phyloP scores from a whole-genome alignment of 2,113 vertebrate species.

The Rhodinocichla rosea region DNA sequence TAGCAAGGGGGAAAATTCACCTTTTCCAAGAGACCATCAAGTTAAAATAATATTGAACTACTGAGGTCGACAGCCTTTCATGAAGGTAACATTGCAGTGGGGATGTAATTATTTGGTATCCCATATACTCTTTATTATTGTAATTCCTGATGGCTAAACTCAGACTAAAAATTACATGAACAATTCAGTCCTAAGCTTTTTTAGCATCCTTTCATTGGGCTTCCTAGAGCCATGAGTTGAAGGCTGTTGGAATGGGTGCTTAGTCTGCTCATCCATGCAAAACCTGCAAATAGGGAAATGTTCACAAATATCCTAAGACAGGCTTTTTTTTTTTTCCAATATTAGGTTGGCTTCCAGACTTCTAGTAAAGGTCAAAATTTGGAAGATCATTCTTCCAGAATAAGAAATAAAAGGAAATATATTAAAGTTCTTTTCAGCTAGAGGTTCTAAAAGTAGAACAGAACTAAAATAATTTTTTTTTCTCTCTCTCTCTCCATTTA shows the following conservation, averaged over 20 bases:
- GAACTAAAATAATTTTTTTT: background rate
- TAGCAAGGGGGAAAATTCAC: background rate
- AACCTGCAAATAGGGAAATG: background rate
- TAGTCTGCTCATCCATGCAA: background rate
- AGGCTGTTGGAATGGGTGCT: background rate
- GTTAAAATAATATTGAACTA: slow-evolving; percentile 7
- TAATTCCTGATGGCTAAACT: background rate
- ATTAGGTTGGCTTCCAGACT: background rate
- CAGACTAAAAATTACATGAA: background rate
- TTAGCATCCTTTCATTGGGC: background rate
- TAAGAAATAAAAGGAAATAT: background rate
- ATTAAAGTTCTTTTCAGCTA: background rate
- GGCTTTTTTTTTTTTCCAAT: background rate
- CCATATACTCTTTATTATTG: background rate
- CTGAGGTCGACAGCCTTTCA: slow-evolving; percentile 2
- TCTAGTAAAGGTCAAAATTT: background rate
- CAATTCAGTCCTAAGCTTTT: background rate
- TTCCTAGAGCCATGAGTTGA: background rate
- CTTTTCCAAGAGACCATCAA: background rate
- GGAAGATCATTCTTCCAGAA: background rate
- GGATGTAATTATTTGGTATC: background rate
- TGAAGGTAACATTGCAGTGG: background rate
- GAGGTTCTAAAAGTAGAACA: background rate
- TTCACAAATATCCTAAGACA: background rate
- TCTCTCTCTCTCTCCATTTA: slow-evolving; percentile 13